Evolutionary conservation across 2,113 vertebrate genomes (phyloP).

Genomic region (Cryptotis parvus): DNA sequence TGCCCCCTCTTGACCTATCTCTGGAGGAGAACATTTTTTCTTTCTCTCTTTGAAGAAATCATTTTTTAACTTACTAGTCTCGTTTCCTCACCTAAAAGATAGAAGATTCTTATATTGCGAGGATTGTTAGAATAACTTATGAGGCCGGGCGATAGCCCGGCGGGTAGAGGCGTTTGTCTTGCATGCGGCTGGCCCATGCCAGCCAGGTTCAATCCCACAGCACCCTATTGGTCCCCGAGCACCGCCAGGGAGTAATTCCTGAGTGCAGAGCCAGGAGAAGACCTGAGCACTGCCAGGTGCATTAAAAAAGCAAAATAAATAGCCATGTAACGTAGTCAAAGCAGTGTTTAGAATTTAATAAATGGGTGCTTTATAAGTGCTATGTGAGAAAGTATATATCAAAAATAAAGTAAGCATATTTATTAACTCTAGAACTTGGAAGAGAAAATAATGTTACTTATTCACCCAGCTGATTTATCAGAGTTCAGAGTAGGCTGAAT

Average conservation of each 20-base stretch:
- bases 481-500: background rate
- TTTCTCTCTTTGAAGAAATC: background rate
- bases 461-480: background rate
- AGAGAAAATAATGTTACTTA: background rate
- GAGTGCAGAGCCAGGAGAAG: too few relatives aligned
- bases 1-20: too few relatives aligned
- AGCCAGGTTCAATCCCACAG: too few relatives aligned
- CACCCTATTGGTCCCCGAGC: too few relatives aligned
- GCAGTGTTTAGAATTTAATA: background rate
- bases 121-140: too few relatives aligned
- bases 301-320: too few relatives aligned
- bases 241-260: too few relatives aligned
- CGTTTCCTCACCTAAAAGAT: slow-evolving; percentile 26
- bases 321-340: background rate
- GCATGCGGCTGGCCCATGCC: too few relatives aligned
- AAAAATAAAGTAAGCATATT: slow-evolving; percentile 5
- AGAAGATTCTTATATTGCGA: background rate
- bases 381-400: background rate
- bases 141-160: too few relatives aligned
- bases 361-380: background rate
- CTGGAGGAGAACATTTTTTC: too few relatives aligned
- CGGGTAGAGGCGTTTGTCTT: too few relatives aligned
- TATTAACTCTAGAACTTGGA: background rate
- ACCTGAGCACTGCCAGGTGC: too few relatives aligned
- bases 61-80: slow-evolving; percentile 8